Percentiles rank a stretch among this genome's conserved stretches.
These are phyloP conservation scores for Drosophila mulleri DNA, from an alignment of 2,888 invertebrate species.

Conservation along the genomic window DNA sequence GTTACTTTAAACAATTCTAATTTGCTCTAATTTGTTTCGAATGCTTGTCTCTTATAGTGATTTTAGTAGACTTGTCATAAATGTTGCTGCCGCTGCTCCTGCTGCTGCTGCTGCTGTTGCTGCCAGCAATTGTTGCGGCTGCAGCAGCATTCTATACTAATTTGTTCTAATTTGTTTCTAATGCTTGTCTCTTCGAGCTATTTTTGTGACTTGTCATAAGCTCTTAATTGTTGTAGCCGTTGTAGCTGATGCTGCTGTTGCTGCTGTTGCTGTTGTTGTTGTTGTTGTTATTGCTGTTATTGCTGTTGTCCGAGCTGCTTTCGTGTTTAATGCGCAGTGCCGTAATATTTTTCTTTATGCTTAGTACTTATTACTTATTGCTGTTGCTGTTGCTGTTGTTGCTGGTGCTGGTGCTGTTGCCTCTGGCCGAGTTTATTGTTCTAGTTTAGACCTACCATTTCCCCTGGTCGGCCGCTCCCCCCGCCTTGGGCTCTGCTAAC, in stretches of 20 bases:
- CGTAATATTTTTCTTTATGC: conserved; percentile 70
- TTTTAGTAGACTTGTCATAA: conserved; percentile 53
- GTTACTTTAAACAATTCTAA: background rate
- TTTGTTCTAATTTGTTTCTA: conserved; percentile 62
- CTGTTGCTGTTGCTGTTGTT: conserved; percentile 28
- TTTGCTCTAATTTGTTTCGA: conserved; percentile 53
- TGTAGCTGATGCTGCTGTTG: conserved; percentile 4
- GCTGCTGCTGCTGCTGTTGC: background rate
- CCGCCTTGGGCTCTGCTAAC: conserved; percentile 46
- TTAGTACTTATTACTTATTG: conserved; percentile 56
- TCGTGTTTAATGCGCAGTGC: conserved; percentile 69
- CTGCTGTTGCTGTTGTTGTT: conserved; percentile 10
- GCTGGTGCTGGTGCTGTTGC: conserved; percentile 15
- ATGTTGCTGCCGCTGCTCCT: conserved; percentile 11
- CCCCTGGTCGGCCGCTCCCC: background rate
- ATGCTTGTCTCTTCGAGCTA: conserved; percentile 29
- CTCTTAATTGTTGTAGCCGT: conserved; percentile 19
- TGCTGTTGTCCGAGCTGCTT: conserved; percentile 35
- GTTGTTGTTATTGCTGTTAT: conserved; percentile 4
- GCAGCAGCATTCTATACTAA: conserved; percentile 39
- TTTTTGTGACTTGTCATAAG: conserved; percentile 59
- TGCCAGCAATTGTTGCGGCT: conserved; percentile 12
- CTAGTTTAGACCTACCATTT: conserved; percentile 48
- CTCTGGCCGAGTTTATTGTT: conserved; percentile 73
- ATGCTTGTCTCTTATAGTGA: conserved; percentile 22